Evolutionary conservation across 1,140 invertebrate species (phyloP), one percentile per base, ranked within the genome.

Genomic region (Hyposmocoma kahamanoa): DNA sequence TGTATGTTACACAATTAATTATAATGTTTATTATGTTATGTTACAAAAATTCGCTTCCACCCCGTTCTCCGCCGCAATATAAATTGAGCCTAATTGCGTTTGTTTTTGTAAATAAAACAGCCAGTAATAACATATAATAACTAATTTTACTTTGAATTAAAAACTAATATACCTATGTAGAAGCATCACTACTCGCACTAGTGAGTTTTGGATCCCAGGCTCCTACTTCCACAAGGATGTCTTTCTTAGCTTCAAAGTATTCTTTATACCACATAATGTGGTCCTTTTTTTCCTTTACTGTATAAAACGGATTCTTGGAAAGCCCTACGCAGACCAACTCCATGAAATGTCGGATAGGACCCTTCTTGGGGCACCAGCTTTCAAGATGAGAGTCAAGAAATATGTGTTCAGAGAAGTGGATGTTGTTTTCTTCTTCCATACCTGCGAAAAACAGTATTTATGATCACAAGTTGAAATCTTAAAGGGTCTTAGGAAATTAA

Each of bases 301-400:
- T 94, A 51, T 98, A 87, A 75, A 94, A 97, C 3, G 96, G 91
- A 88, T 99, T 99, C 82, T 97, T 97, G 0, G 96, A 97, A 8
- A 99, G 87, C n/a, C 97, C 97, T 0, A 94, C 90, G 60, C 93
- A 94, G 0, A 99, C 97, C 4, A 99, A 87, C 75, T 99, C 97
- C 97, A 99, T 99, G 76, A 98, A 99, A 81, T 98, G 95, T 13
- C 95, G 87, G 48, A 99, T 90, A 0, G 97, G 97, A 0, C 97
- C 97, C 65, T 88, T 91, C 26, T 85, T 89, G 0, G 98, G 97
- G 85, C 98, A 98, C 93, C 95, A 97, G 1, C 88, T 90, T 71
- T 93, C 90, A 17, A 98, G 87, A 74, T 97, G 91, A 15, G 89
- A 79, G 54, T 99, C 97, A 6, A 99, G 81, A 77, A 99, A 98